These are phyloP conservation scores for Cladorhizidae sp. DNA, from an alignment of 37 sponge, comb jelly and placozoan species.

Conservation along the genomic window DNA sequence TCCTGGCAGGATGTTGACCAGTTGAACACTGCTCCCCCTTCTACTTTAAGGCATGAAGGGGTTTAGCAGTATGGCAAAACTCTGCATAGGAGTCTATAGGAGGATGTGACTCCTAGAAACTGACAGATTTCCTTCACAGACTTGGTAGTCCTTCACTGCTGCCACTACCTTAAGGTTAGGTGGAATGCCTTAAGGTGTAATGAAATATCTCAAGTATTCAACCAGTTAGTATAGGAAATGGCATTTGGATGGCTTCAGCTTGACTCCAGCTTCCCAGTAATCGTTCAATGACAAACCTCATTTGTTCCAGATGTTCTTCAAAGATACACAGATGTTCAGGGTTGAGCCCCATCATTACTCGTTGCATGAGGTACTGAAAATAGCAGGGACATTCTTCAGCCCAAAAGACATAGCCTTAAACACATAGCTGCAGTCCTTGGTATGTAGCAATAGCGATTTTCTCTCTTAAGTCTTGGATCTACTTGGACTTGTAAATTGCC, in stretches of 20 bases:
- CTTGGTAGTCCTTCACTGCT: constrained; percentile 40
- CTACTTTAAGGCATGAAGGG: no score
- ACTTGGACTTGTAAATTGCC: constrained; percentile 61
- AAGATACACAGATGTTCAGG: constrained; percentile 19
- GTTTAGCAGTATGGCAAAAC: no score
- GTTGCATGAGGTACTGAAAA: constrained; percentile 38
- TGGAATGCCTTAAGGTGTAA: constrained; percentile 30
- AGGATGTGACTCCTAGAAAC: constrained; percentile 53
- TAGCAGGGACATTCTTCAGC: constrained; percentile 59
- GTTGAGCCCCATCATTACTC: constrained; percentile 44
- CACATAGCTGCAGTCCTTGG: constrained; percentile 50
- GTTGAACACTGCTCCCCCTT: constrained; percentile 8
- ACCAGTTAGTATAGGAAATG: constrained; percentile 31
- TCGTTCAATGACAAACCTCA: constrained; percentile 21
- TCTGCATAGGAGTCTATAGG: constrained; percentile 2
- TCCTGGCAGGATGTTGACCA: not conserved
- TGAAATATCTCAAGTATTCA: constrained; percentile 51
- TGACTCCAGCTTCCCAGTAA: not conserved
- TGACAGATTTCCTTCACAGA: constrained; percentile 17
- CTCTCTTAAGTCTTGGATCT: constrained; percentile 19
- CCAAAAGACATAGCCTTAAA: constrained; percentile 72
- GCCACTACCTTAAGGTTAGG: constrained; percentile 5
- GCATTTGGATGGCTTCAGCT: constrained; percentile 50
- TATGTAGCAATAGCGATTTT: constrained; percentile 64
- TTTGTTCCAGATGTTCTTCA: constrained; percentile 30